Base-by-base conservation (phyloP, 2,888 invertebrate species). In the Perithous albicinctus region DNA sequence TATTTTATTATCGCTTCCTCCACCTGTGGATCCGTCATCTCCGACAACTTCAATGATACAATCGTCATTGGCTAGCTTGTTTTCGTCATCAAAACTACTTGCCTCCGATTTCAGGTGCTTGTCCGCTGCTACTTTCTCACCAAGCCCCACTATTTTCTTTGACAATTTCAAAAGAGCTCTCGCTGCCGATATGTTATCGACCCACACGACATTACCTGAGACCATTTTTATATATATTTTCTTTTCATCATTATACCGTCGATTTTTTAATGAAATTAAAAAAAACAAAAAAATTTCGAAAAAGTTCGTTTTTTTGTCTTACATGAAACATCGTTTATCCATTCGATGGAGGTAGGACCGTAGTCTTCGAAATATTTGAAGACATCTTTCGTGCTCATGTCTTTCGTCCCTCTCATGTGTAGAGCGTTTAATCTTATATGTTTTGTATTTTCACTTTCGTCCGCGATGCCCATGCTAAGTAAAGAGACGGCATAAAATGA, bases 311-410 rank as follows among this genome's bases (percentile, higher is more conserved):
- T 4, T 43, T 43, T 81, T 26, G 23, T 82, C 94, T 94, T 93
- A 96, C 97, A 97, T 87, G 96, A 96, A 85, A 94, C 93, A 89
- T 96, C 96, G 93, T 96, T 96, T 78, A 97, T 95, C 97, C 97
- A 97, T 93, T 97, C 97, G 67, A 97, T 94, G 8, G 95, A 95
- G 10, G 95, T 93, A n/a, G 97, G 97, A 69, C 95, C 95, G 91
- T 95, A 96, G 85, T 96, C 95, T 90, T 95, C 94, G 90, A 97
- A 96, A 92, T 97, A 97, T 85, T 95, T 94, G 90, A 97, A 96
- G 66, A 97, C 94, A 91, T 97, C 97, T 90, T 95, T 95, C 2
- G 97, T 96, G 86, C 94, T 95, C 94, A 97, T 95, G 41, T 96
- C 95, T 86, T 96, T 95, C 0, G 96, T 95, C 64, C 97, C 97